Evolutionary conservation across 2,888 invertebrate genomes (phyloP), one percentile per base, ranked within the genome.

Genomic region (Scaptomyza tumidula): DNA sequence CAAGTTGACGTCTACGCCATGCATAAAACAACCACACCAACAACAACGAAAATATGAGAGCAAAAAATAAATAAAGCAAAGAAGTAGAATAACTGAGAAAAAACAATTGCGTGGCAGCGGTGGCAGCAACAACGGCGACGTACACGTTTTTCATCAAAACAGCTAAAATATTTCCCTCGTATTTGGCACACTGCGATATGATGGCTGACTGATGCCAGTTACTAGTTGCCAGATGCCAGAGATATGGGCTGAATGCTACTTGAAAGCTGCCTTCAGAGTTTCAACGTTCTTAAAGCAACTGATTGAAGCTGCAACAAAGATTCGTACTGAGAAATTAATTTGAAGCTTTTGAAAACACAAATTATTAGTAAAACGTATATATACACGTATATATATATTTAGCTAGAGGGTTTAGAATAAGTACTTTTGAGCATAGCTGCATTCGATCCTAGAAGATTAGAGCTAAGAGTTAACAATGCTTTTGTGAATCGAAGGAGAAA

Each of bases 121-220:
- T 35, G 10, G 39, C 39, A 39, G 14, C 39, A 6, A 14, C 14
- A 3, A n/a, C n/a, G 3, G 7, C n/a, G 1, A 6, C 53, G 24
- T 24, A 24, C 60, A 74, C 74, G 71, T 67, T 74, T 74, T 62
- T 74, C 66, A 75, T 74, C 63, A 71, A 58, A 71, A 64, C 27
- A 49, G 39, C 64, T 44, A 41, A 65, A 66, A 63, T 60, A 68
- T 59, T 64, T 37, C 41, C 53, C 54, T 63, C 72, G 68, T 59
- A 75, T 72, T 68, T 75, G 72, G 75, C 75, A 72, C 75, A 75
- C 55, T 68, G 74, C 41, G 16, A 16, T 50, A 16, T 50, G 57
- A 57, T 70, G 61, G 53, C 63, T 35, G 59, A 44, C 54, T 53
- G 41, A 37, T 71, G 71, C 35, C 54, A 54, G 14, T 43, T 44